These are phyloP conservation scores for Belgica antarctica DNA, from an alignment of 2,888 invertebrate genomes.

Conservation along the genomic window DNA sequence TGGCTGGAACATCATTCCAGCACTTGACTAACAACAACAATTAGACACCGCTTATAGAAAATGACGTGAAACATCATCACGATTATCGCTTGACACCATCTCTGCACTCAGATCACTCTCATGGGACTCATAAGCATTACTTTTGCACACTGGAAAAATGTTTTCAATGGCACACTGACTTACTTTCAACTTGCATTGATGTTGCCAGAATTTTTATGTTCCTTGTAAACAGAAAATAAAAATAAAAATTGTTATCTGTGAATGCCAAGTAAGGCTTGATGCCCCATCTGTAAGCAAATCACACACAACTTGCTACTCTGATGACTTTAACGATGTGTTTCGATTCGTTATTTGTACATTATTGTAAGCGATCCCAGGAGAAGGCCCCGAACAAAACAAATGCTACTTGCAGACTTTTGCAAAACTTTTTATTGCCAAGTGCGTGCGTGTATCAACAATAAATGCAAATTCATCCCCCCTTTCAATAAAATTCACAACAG, in stretches of 20 bases:
- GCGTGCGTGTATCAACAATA: no score
- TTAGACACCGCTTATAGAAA: background rate
- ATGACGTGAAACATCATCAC: no score
- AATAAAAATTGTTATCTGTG: no score
- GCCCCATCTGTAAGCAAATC: constrained; percentile 16
- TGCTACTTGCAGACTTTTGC: background rate
- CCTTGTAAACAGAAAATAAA: no score
- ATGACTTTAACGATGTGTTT: constrained; percentile 11
- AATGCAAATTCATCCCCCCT: background rate
- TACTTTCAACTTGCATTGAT: background rate
- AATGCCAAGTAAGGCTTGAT: background rate
- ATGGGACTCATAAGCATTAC: background rate
- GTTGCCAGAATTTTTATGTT: no score
- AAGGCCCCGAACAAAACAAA: background rate
- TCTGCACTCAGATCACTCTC: background rate
- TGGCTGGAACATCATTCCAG: no score
- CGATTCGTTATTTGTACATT: background rate
- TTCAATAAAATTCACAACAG: constrained; percentile 25
- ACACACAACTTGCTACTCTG: background rate
- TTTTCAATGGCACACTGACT: constrained; percentile 2
- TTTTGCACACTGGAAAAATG: background rate
- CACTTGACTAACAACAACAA: constrained; percentile 15
- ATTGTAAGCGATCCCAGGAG: constrained; percentile 18
- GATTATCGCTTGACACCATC: background rate
- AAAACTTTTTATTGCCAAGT: background rate